Conservation (phyloP, 2,797 vertebrate species). For the Kryptopterus vitreolus region DNA sequence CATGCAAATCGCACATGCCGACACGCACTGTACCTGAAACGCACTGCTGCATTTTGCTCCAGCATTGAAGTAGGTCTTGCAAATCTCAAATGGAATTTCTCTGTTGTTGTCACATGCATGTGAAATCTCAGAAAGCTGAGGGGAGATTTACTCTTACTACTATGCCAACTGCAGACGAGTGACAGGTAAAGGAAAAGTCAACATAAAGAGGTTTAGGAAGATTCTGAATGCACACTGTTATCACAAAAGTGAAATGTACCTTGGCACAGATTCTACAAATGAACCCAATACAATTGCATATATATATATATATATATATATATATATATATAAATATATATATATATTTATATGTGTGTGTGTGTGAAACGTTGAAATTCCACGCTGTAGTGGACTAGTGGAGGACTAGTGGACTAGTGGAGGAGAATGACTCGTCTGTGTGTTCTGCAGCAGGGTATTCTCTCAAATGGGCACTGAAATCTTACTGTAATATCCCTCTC, state of each 20-base stretch:
- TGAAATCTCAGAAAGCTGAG: slow-evolving; percentile 26
- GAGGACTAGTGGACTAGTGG: no score
- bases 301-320: no score
- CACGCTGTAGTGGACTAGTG: neutral
- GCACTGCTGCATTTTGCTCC: neutral
- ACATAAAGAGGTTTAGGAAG: slow-evolving; percentile 1
- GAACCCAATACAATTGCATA: neutral
- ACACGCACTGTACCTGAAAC: neutral
- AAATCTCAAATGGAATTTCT: slow-evolving; percentile 21
- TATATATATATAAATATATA: no score
- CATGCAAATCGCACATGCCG: neutral
- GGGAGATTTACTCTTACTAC: slow-evolving; percentile 29
- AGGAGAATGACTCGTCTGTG: slow-evolving; percentile 14
- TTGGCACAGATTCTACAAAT: neutral
- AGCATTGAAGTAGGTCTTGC: slow-evolving; percentile 2
- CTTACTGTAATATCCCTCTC: neutral
- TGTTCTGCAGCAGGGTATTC: neutral
- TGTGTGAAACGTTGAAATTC: neutral
- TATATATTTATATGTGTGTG: no score
- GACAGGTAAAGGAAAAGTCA: slow-evolving; percentile 14
- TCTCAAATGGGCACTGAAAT: slow-evolving; percentile 6
- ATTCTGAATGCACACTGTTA: neutral
- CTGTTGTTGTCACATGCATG: slow-evolving; percentile 10
- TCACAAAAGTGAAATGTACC: neutral
- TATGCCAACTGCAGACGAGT: slow-evolving; percentile 1